Percentiles rank a stretch among this genome's conserved stretches.
These are phyloP conservation scores for Paramormyrops kingsleyae DNA, from an alignment of 2,113 vertebrate genomes.

Conservation along the genomic window DNA sequence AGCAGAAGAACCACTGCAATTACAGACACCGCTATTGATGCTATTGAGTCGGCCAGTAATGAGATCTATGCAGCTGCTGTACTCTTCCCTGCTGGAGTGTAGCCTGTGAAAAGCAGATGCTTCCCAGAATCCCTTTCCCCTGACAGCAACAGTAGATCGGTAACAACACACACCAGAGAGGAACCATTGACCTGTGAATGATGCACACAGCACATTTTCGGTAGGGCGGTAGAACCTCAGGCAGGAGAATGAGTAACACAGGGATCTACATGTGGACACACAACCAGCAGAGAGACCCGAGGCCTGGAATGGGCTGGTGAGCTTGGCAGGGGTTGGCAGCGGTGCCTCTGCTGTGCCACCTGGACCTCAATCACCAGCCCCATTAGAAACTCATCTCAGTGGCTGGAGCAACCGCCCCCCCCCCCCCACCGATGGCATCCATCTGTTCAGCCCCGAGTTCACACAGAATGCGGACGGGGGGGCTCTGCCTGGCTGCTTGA, in stretches of 20 bases:
- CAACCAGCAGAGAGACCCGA: not conserved
- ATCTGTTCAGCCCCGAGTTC: not conserved
- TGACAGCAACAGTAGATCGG: not conserved
- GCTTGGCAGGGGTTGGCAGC: not conserved
- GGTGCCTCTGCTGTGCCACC: not conserved
- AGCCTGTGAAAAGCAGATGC: not conserved
- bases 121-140: not conserved
- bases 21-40: not conserved
- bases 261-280: not conserved
- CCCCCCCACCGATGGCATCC: not conserved
- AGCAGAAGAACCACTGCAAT: not conserved
- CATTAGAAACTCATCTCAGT: not conserved
- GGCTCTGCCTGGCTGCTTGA: not conserved
- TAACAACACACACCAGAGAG: not conserved
- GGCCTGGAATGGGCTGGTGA: not conserved
- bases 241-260: not conserved
- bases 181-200: not conserved
- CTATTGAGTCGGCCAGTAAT: not conserved
- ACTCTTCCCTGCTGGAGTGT: not conserved
- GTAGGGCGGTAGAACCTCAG: not conserved
- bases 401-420: too few relatives aligned
- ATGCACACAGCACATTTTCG: not conserved
- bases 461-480: not conserved
- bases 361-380: not conserved
- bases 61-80: not conserved